Conservation (phyloP, 2,113 vertebrate genomes). For the human region DNA sequence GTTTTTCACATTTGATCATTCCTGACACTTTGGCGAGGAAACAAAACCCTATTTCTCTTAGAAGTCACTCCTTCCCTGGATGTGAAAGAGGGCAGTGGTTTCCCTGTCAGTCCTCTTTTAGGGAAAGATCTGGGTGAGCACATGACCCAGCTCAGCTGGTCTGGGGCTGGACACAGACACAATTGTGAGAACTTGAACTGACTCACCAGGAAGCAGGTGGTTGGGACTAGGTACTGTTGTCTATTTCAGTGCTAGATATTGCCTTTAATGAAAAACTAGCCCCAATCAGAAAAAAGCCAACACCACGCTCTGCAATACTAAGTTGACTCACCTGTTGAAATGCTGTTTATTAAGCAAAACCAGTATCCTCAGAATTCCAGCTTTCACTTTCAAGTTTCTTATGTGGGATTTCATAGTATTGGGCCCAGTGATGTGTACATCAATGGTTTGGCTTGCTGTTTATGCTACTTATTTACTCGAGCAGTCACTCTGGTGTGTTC, state of each 20-base stretch:
- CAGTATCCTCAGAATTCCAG: background rate
- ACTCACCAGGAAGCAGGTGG: background rate
- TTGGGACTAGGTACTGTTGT: background rate
- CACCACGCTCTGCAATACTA: background rate
- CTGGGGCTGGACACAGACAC: background rate
- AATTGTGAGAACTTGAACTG: background rate
- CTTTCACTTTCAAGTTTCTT: background rate
- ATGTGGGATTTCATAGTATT: background rate
- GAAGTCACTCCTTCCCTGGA: background rate
- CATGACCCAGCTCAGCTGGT: background rate
- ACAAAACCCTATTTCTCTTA: conserved; percentile 62
- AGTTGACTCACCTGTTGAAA: background rate
- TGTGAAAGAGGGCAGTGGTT: background rate
- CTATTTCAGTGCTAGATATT: background rate
- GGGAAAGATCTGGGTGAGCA: background rate
- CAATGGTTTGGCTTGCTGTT: background rate
- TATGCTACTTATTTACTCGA: background rate
- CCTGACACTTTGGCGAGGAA: conserved; percentile 57
- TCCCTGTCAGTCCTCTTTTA: background rate
- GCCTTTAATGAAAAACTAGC: background rate
- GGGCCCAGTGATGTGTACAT: background rate
- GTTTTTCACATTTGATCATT: conserved; percentile 66
- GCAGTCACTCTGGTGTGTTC: background rate
- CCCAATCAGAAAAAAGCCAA: background rate
- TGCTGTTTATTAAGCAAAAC: background rate